These are phyloP conservation scores for Squalus acanthias DNA, from an alignment of 2,797 vertebrate genomes.

Conservation along the genomic window DNA sequence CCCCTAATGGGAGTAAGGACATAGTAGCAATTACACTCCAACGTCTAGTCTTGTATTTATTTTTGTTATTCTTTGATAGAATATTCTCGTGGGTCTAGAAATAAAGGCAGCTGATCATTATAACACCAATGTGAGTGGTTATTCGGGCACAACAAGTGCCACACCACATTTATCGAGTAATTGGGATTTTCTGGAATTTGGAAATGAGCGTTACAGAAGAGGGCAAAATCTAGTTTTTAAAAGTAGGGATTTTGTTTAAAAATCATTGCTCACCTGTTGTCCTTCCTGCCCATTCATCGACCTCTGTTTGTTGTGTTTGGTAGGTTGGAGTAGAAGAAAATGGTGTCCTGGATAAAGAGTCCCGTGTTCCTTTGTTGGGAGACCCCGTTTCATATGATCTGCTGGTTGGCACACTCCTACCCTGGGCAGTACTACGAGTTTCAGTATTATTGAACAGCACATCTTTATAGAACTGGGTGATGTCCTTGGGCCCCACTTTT, in stretches of 20 bases:
- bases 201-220: not conserved
- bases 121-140: not conserved
- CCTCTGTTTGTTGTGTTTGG: not conserved
- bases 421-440: not conserved
- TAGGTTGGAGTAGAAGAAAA: not conserved
- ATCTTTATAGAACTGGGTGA: not conserved
- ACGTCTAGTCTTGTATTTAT: not conserved
- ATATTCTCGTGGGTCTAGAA: not conserved
- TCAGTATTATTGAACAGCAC: not conserved
- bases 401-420: not conserved
- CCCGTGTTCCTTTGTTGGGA: not conserved
- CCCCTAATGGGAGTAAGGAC: not conserved
- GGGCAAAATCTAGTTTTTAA: no score
- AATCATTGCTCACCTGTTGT: not conserved
- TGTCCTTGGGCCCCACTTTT: not conserved
- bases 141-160: not conserved
- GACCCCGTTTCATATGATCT: not conserved
- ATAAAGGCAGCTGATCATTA: not conserved
- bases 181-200: slow-evolving; percentile 7
- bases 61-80: not conserved
- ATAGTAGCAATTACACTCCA: not conserved
- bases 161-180: not conserved
- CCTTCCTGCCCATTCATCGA: not conserved
- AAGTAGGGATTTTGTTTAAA: not conserved
- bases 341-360: not conserved